Evolutionary conservation across 2,888 invertebrate species (phyloP), one percentile per base, ranked within the genome.

Genomic region (Itoplectis maculator): DNA sequence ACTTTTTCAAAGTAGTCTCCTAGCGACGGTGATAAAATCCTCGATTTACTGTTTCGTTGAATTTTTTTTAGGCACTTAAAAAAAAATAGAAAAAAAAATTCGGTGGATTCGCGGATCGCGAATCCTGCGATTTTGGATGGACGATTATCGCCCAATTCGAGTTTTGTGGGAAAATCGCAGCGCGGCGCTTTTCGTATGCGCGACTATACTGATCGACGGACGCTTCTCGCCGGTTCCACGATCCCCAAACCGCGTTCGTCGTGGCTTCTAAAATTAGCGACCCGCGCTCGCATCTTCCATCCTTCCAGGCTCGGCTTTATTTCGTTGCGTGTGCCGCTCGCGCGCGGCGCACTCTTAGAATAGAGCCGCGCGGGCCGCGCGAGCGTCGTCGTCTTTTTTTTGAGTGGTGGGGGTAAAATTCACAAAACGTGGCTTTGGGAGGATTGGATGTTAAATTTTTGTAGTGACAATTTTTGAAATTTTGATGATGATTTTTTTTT

Each of bases 291-390:
- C 88, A 88, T 85, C 88, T 89, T 90, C 89, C 88, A 88, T 91
- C 90, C n/a, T 89, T 92, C 92, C 92, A 91, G 88, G 87, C 87
- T 82, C 78, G 89, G n/a, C n/a, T 90, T 91, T 91, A 90, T 91
- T 91, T 90, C 91, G 79, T n/a, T 79, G 45, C 90, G 37, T 90
- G 87, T 88, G n/a, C n/a, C n/a, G n/a, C n/a, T n/a, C n/a, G n/a
- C n/a, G n/a, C 88, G 84, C 82, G 74, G 63, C 18, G 56, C 40
- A 61, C 78, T 82, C 79, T 82, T 29, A 86, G 84, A 84, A 86
- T 86, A 84, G 82, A 76, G 82, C 70, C 59, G 6, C 7, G 47
- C n/a, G 5, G 1, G 47, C 47, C n/a, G 42, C 42, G 69, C 70
- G n/a, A n/a, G 69, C 72, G 74, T 54, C 81, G 79, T 78, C n/a